Evolutionary conservation across 1,140 invertebrate species (phyloP), one percentile per base, ranked within the genome.

Genomic region (Harlomillsia oculata): DNA sequence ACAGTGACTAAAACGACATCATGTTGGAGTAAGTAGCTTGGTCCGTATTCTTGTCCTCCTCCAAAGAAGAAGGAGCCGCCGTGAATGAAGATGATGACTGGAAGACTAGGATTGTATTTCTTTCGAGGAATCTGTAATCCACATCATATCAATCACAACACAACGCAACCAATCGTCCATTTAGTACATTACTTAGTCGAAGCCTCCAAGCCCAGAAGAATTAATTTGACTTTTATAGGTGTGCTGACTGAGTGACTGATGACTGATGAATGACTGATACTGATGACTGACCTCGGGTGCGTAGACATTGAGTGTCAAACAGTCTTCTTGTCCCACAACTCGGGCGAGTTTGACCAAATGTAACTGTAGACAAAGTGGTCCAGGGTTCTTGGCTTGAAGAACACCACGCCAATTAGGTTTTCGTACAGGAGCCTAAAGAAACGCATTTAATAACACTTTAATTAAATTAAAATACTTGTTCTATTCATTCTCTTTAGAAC

Each of bases 281-380:
- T 5, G n/a, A 3, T 16, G 13, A 39, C 36, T 60, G 30, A 60
- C 58, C 45, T 36, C n/a, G 16, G 78, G 78, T 25, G 72, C 70
- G 65, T 77, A 80, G 34, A 81, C 67, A 59, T 80, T 80, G 39
- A 81, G 63, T 18, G 43, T 41, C 5, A 64, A 44, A 29, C 62
- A 64, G 20, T 64, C 62, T 39, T 60, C 62, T 5, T 39, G 37
- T 5, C 62, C 62, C 1, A 54, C 9, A 1, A 64, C 41, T 30
- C 53, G 13, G n/a, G 56, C 56, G 5, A 43, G 34, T 26, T 40
- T 41, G 0, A 16, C 11, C 8, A 41, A 41, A 52, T 64, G 49
- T 46, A 64, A 34, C 30, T 64, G 62, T 8, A 55, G 16, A 49
- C 54, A 58, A 16, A 30, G 29, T 9, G 55, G 44, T 20, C 52